Conservation (phyloP, 2,888 invertebrate species). For the Ophion ellenae region DNA sequence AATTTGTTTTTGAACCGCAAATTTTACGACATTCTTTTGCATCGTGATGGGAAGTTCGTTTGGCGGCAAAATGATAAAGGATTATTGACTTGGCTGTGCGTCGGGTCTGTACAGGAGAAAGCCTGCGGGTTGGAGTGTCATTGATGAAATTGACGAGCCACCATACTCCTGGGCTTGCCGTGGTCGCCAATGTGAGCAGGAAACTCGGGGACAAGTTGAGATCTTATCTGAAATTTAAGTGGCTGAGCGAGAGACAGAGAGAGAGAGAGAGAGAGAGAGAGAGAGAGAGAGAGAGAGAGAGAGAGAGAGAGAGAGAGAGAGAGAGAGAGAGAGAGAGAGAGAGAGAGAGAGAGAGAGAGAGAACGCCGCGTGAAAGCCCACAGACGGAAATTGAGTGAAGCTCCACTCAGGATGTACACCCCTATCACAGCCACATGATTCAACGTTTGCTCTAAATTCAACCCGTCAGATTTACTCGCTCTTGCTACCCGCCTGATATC, state of each 20-base stretch:
- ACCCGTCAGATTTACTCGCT: constrained; percentile 38
- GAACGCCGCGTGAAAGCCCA: constrained; percentile 31
- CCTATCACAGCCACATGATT: constrained; percentile 49
- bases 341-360: not conserved
- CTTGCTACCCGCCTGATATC: constrained; percentile 25
- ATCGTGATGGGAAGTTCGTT: not conserved
- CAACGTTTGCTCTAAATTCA: constrained; percentile 56
- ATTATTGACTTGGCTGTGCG: not conserved
- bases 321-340: constrained; percentile 11
- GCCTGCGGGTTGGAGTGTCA: constrained; percentile 39
- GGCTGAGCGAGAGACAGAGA: constrained; percentile 47
- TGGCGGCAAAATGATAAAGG: constrained; percentile 6
- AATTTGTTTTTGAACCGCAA: not conserved
- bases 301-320: constrained; percentile 3
- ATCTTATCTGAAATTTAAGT: constrained; percentile 81
- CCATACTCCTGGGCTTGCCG: constrained; percentile 12
- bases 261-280: constrained; percentile 11
- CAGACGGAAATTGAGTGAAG: constrained; percentile 69
- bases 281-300: not conserved
- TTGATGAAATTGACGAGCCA: constrained; percentile 34
- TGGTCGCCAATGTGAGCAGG: constrained; percentile 62
- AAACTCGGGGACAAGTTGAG: constrained; percentile 79
- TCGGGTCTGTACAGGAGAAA: constrained; percentile 13
- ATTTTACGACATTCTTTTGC: not conserved
- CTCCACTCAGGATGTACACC: constrained; percentile 59